A percentile compares a stretch with the other conserved stretches of the same genome.
These are phyloP conservation scores for Hydra vulgaris DNA, from an alignment of 30 jellyfish, hydroid and myxozoan species.

Conservation along the genomic window DNA sequence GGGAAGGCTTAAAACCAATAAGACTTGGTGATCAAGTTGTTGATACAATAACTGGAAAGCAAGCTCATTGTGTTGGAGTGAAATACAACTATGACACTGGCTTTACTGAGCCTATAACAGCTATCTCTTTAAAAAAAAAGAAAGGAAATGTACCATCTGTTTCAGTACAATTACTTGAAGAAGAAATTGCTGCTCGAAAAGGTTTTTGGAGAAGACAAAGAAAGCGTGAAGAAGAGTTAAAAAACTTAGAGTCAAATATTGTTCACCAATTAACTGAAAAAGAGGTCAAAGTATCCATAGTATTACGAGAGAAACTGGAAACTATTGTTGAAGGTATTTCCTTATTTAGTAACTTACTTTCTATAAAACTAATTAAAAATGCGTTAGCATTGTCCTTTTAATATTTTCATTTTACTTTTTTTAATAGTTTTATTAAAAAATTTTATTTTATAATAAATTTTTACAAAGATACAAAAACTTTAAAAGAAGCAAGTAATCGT, in stretches of 20 bases:
- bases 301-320: slow-evolving; percentile 49
- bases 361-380: no score
- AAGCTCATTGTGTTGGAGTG: slow-evolving; percentile 64
- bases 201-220: slow-evolving; percentile 95
- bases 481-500: slow-evolving; percentile 23
- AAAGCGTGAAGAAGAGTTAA: slow-evolving; percentile 61
- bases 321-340: slow-evolving; percentile 51
- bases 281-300: slow-evolving; percentile 50
- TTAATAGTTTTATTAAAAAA: not conserved
- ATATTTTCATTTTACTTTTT: not conserved
- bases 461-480: slow-evolving; percentile 12
- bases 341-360: no score
- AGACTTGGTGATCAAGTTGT: slow-evolving; percentile 74
- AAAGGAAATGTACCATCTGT: slow-evolving; percentile 69
- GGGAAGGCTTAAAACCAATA: slow-evolving; percentile 82
- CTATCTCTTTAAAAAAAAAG: slow-evolving; percentile 38
- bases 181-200: slow-evolving; percentile 76
- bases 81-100: slow-evolving; percentile 64
- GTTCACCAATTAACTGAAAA: slow-evolving; percentile 51
- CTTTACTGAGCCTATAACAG: slow-evolving; percentile 76
- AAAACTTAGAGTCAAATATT: slow-evolving; percentile 39
- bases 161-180: slow-evolving; percentile 80
- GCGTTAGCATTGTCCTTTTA: no score
- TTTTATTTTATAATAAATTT: no score
- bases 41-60: slow-evolving; percentile 64